phyloP scores from a whole-genome alignment of 2,888 invertebrate genomes.

The Pycnomerus fuliginosus region DNA sequence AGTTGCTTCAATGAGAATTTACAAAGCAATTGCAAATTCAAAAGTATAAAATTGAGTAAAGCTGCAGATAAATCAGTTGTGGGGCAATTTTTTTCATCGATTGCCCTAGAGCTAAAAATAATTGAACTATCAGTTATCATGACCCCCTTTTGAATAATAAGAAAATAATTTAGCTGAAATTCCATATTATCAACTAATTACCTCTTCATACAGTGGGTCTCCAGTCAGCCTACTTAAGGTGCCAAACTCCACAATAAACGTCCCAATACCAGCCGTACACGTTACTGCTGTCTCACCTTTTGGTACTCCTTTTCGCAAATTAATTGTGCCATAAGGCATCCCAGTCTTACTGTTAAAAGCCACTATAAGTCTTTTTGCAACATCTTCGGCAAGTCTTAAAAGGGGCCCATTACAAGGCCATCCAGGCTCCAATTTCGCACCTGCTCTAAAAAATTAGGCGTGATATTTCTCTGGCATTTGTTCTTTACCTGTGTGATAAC shows the following conservation, averaged over 20 bases:
- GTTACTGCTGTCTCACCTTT: constrained; percentile 93
- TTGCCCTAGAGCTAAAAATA: too few species aligned
- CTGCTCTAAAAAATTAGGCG: constrained; percentile 69
- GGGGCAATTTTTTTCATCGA: too few species aligned
- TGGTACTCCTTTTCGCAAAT: constrained; percentile 88
- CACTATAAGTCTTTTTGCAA: constrained; percentile 86
- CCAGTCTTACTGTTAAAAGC: constrained; percentile 89
- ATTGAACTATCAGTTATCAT: too few species aligned
- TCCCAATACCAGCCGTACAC: constrained; percentile 97
- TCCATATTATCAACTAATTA: too few species aligned
- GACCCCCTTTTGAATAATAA: too few species aligned
- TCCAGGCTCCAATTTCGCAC: constrained; percentile 79
- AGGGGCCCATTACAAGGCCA: constrained; percentile 98
- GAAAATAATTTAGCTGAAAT: too few species aligned
- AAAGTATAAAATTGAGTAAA: too few species aligned
- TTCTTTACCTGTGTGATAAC: constrained; percentile 76
- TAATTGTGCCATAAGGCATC: constrained; percentile 98
- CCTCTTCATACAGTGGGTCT: constrained; percentile 91
- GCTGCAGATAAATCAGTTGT: too few species aligned
- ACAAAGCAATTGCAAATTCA: too few species aligned
- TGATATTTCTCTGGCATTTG: too few species aligned
- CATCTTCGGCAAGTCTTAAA: constrained; percentile 89
- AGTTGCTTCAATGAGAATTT: too few species aligned
- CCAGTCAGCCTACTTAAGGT: constrained; percentile 91
- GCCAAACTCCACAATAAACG: constrained; percentile 95